These are phyloP conservation scores for Heteromormyrus szaboi DNA, from an alignment of 2,797 vertebrate genomes.

Conservation along the genomic window DNA sequence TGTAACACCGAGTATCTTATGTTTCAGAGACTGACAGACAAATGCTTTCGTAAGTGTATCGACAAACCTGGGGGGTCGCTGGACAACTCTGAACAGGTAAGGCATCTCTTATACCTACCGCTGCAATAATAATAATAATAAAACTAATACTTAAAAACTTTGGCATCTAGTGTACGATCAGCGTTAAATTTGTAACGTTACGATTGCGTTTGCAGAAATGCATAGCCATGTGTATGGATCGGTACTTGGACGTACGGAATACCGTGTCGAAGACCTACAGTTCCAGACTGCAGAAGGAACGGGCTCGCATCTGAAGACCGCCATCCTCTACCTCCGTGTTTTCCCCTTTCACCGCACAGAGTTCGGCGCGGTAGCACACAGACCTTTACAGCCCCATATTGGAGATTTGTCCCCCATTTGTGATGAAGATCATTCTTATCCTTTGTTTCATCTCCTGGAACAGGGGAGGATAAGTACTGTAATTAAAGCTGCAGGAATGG, in stretches of 20 bases:
- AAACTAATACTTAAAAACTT: not conserved
- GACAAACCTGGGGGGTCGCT: slow-evolving; percentile 83
- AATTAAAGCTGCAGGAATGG: not conserved
- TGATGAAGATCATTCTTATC: slow-evolving; percentile 26
- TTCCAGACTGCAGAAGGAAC: slow-evolving; percentile 84
- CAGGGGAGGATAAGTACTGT: not conserved
- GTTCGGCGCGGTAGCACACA: not conserved
- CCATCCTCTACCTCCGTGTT: not conserved
- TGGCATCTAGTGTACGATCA: not conserved
- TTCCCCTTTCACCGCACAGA: not conserved
- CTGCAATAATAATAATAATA: not conserved
- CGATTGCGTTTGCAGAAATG: slow-evolving; percentile 74
- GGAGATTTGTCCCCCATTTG: slow-evolving; percentile 28
- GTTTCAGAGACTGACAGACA: slow-evolving; percentile 93
- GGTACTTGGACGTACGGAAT: slow-evolving; percentile 98
- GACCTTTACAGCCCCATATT: not conserved
- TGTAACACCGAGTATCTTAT: not conserved
- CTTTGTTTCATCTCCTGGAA: slow-evolving; percentile 27
- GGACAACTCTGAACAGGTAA: slow-evolving; percentile 95
- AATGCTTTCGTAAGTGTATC: slow-evolving; percentile 95
- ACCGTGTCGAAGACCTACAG: slow-evolving; percentile 90
- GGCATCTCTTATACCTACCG: not conserved
- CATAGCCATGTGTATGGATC: slow-evolving; percentile 98
- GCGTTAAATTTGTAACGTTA: not conserved
- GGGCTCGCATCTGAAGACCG: slow-evolving; percentile 78